These are phyloP conservation scores for Apodemia hepburni DNA, from an alignment of 2,888 invertebrate genomes.

Conservation along the genomic window DNA sequence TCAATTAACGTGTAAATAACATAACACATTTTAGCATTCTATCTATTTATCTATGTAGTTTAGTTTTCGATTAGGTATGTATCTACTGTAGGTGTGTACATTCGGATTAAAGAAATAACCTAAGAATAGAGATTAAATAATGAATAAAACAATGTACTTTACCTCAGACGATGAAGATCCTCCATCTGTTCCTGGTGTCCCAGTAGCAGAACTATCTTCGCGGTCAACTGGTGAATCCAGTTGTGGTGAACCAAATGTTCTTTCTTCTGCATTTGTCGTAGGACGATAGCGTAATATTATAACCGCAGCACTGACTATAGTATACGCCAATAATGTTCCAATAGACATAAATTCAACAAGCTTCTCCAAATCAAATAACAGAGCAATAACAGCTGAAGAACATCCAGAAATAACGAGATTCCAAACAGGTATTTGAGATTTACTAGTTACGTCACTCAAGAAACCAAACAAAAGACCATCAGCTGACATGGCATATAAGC, in stretches of 20 bases:
- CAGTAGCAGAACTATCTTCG: slow-evolving; percentile 82
- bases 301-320: slow-evolving; percentile 94
- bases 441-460: slow-evolving; percentile 87
- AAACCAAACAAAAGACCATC: slow-evolving; percentile 93
- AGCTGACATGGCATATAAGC: slow-evolving; percentile 94
- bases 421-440: slow-evolving; percentile 89
- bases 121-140: background rate
- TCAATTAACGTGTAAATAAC: too few relatives aligned
- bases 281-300: slow-evolving; percentile 92
- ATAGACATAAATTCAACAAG: slow-evolving; percentile 97
- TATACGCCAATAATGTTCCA: slow-evolving; percentile 92
- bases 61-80: too few relatives aligned
- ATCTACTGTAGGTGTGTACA: too few relatives aligned
- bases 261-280: slow-evolving; percentile 68
- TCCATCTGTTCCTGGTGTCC: slow-evolving; percentile 80
- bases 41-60: too few relatives aligned
- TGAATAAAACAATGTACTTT: slow-evolving; percentile 15
- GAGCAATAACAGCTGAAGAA: slow-evolving; percentile 87
- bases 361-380: slow-evolving; percentile 93
- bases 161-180: slow-evolving; percentile 81
- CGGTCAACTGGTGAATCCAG: slow-evolving; percentile 78
- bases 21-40: too few relatives aligned
- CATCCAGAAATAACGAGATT: slow-evolving; percentile 89
- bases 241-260: slow-evolving; percentile 66
- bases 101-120: background rate